Evolutionary conservation across 2,888 invertebrate genomes (phyloP), one percentile per base, ranked within the genome.

Genomic region (Pardosa pseudoannulata): DNA sequence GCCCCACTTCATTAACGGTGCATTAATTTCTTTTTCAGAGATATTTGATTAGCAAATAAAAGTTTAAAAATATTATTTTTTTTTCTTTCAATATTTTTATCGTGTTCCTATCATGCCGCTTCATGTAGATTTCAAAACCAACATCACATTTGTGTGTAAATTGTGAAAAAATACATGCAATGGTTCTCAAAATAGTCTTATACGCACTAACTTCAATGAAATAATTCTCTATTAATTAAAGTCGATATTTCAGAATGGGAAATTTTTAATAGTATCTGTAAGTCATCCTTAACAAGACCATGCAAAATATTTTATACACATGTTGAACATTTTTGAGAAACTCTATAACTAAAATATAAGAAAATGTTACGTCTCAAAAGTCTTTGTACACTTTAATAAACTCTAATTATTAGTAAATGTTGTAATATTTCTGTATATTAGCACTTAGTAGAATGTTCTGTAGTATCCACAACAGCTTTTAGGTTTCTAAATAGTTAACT

Each of bases 391-490:
- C 19, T 19, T 62, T 23, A 62, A 6, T 11, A 62, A 23, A 23
- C 13, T 28, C 62, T 23, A 23, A 3, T 7, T 23, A 23, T 6
- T 62, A 62, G 62, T 23, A 23, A 62, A 23, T 62, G 3, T 62
- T 62, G 5, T 9, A 23, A 9, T 2, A 23, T 62, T 62, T 62
- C 23, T 9, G 27, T 62, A 28, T 23, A 62, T 23, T 62, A 28
- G 23, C 23, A 62, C 23, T 62, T 62, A 62, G 27, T 62, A 62
- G 62, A 27, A 62, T 62, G 23, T 62, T 13, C 28, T 62, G n/a
- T 62, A 28, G 62, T 28, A 62, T 62, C 2, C 62, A 62, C 62
- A 23, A 62, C 62, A 62, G 62, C 62, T 62, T 62, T 62, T 62
- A 62, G 23, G 23, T 9, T 2, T 62, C 62, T 62, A 16, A 13